phyloP scores from a whole-genome alignment of 2,888 invertebrate species.

The Electrophaes corylata region DNA sequence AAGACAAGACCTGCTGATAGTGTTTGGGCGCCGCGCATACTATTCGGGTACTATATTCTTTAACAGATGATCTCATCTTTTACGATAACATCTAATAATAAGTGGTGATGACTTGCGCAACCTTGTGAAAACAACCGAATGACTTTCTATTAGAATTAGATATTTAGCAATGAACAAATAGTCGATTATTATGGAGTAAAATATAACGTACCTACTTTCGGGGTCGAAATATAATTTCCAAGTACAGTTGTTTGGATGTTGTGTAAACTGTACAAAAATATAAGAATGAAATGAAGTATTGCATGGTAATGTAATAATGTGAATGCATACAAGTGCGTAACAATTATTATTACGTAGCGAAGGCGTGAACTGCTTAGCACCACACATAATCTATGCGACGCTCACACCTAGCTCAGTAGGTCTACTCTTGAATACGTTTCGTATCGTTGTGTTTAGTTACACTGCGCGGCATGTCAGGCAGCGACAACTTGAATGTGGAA shows the following conservation, averaged over 20 bases:
- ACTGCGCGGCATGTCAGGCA: too few relatives aligned
- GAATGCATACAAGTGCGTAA: constrained; percentile 17
- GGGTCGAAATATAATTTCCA: too few relatives aligned
- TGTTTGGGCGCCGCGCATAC: constrained; percentile 3
- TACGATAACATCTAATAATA: constrained; percentile 26
- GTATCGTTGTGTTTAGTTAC: too few relatives aligned
- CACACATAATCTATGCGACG: constrained; percentile 9
- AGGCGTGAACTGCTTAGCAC: constrained; percentile 17
- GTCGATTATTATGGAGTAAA: too few relatives aligned
- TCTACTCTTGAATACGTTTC: too few relatives aligned
- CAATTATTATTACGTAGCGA: background rate
- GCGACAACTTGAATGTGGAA: too few relatives aligned
- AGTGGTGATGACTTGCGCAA: constrained; percentile 13
- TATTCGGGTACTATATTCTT: constrained; percentile 3
- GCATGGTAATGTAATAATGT: constrained; percentile 5
- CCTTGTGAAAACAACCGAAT: constrained; percentile 8
- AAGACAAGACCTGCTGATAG: too few relatives aligned
- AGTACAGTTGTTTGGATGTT: too few relatives aligned
- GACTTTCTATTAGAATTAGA: background rate
- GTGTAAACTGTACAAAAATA: background rate
- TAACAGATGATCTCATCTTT: constrained; percentile 31
- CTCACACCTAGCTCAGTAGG: background rate
- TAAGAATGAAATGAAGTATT: background rate
- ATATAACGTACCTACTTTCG: too few relatives aligned
- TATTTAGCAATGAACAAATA: too few relatives aligned